These are phyloP conservation scores for Ptychoptera contaminata DNA, from an alignment of 2,888 invertebrate genomes.

Conservation along the genomic window DNA sequence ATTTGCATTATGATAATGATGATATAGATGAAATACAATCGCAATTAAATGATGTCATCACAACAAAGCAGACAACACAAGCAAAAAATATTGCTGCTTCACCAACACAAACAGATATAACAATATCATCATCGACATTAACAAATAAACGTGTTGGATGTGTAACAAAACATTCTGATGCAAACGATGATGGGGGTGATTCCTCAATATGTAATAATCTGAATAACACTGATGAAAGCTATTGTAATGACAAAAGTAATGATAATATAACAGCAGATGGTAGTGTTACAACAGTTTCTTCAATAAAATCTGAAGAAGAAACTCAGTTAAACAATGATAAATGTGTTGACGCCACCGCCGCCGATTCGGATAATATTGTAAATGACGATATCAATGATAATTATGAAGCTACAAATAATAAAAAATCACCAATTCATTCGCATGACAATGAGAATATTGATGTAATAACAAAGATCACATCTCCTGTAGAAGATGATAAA, in stretches of 20 bases:
- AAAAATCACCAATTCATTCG: too few species aligned
- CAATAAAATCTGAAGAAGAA: too few species aligned
- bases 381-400: too few species aligned
- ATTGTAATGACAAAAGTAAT: background rate
- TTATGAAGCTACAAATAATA: too few species aligned
- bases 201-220: background rate
- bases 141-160: constrained; percentile 1
- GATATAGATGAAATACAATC: constrained; percentile 2
- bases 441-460: too few species aligned
- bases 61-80: constrained; percentile 1
- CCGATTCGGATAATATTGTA: too few species aligned
- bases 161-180: background rate
- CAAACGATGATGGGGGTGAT: constrained; percentile 1
- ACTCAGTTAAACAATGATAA: too few species aligned
- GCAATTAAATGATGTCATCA: constrained; percentile 4
- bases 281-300: background rate
- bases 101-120: constrained; percentile 4
- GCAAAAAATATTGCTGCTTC: constrained; percentile 1
- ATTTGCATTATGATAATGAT: background rate
- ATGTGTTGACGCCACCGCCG: too few species aligned
- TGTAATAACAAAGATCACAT: too few species aligned
- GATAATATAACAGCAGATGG: constrained; percentile 1
- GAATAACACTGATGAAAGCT: background rate
- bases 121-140: background rate
- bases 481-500: too few species aligned